Base-by-base conservation (phyloP, 2,888 invertebrate genomes). In the Drosophila greeni region DNA sequence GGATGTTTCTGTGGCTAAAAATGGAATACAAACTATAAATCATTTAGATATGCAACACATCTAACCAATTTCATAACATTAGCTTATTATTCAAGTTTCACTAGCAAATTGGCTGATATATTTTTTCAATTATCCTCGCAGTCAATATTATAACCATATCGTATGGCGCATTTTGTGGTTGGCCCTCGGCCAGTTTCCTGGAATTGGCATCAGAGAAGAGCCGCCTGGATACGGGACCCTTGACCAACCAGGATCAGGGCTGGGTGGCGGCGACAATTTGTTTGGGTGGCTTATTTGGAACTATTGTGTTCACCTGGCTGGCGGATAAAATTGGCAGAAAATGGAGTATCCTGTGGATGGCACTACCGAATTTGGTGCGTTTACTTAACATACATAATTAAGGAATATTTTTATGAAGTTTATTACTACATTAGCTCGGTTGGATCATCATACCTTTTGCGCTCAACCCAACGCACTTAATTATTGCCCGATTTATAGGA, bases 201-300 rank as follows among this genome's bases (percentile, higher is more conserved):
- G 76, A 87, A n/a, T 64, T 89, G 3, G 74, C 83, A 53, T 75
- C 86, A 1, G 62, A 72, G 0, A 59, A 77, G 0, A 86, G 86
- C 34, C 87, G 87, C 0, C 52, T 89, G 42, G 72, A 76, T n/a
- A 71, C 84, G 6, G 88, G 88, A 3, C 85, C 86, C 1, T 55
- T 89, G 54, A 80, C 70, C 3, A 60, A 66, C 36, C 74, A 78
- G n/a, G 85, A 88, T 56, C 78, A 81, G 24, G 89, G 89, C 9
- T 88, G 87, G 87, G 86, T 89, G n/a, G 87, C 86, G 1, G 81
- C 88, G 1, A 78, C 84, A 3, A 66, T 89, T 0, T 87, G 88
- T 20, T 43, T 88, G 34, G 89, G 89, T 1, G 88, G 87, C 0
- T 31, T 86, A 0, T 9, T 85, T 7, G 89, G 89, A 12, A 87